Conservation (phyloP, 2,888 invertebrate genomes). For the Noctua comes region DNA sequence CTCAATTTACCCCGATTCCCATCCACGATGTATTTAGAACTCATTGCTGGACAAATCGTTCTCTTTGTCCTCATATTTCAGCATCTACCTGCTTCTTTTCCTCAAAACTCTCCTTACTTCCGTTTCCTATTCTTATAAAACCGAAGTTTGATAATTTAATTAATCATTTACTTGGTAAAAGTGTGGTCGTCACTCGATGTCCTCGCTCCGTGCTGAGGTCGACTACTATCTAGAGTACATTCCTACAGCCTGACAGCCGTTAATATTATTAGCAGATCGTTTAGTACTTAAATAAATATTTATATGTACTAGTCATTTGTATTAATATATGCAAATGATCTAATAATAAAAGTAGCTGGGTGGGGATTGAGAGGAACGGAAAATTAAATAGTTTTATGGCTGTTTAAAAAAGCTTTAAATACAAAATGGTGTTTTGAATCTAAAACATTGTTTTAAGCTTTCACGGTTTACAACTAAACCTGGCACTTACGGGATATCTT, state of each 20-base stretch:
- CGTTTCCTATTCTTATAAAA: background rate
- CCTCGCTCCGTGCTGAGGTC: constrained; percentile 85
- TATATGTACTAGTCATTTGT: constrained; percentile 6
- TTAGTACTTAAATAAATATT: constrained; percentile 33
- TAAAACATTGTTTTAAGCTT: background rate
- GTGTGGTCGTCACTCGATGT: constrained; percentile 77
- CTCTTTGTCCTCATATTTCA: background rate
- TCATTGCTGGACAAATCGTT: background rate
- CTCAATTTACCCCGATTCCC: background rate
- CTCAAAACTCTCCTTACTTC: background rate
- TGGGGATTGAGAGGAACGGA: background rate
- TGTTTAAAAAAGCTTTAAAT: background rate
- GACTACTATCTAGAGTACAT: constrained; percentile 85
- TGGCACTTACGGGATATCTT: too few relatives aligned
- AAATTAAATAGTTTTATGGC: background rate
- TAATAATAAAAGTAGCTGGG: constrained; percentile 28
- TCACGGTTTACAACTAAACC: too few relatives aligned
- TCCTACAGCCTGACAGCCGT: constrained; percentile 62
- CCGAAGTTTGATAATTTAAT: constrained; percentile 1
- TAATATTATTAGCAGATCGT: constrained; percentile 48
- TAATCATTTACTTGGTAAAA: constrained; percentile 73
- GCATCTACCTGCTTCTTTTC: too few relatives aligned
- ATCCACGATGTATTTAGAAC: background rate
- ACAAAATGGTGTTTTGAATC: background rate
- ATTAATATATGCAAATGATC: constrained; percentile 31